Conservation (phyloP, 2,113 vertebrate genomes). For the Mobula hypostoma region DNA sequence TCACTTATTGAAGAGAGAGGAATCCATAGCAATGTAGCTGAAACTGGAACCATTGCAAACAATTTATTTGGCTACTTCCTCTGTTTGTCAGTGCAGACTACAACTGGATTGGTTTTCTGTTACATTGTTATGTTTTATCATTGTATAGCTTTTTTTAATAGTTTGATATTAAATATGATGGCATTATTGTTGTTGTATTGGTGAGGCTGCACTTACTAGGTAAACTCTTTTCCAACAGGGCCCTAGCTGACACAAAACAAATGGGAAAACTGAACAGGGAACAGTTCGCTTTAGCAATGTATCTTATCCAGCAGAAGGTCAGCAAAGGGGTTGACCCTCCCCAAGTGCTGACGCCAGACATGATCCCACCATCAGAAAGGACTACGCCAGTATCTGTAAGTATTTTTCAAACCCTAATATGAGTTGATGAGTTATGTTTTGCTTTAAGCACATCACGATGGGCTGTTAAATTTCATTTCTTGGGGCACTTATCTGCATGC, state of each 20-base stretch:
- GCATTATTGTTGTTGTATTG: background rate
- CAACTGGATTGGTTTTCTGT: background rate
- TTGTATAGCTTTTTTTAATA: background rate
- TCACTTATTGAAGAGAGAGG: background rate
- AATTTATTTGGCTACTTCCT: background rate
- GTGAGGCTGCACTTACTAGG: background rate
- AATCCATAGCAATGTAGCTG: background rate
- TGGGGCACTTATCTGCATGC: background rate
- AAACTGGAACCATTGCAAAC: background rate
- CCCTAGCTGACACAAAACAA: slow-evolving; percentile 87
- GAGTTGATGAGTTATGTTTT: background rate
- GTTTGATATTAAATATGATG: slow-evolving; percentile 8
- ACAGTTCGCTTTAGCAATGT: slow-evolving; percentile 90
- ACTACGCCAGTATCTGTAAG: slow-evolving; percentile 72
- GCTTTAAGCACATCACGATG: background rate
- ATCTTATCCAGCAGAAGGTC: slow-evolving; percentile 95
- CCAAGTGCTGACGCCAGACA: slow-evolving; percentile 77
- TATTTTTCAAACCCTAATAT: background rate
- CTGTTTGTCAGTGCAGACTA: background rate
- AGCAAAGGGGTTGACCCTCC: slow-evolving; percentile 89
- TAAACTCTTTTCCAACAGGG: slow-evolving; percentile 58
- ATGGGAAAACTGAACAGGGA: slow-evolving; percentile 87
- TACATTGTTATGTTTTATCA: background rate
- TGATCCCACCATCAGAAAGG: slow-evolving; percentile 89
- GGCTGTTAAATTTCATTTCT: background rate